Base-by-base conservation (phyloP, 2,888 invertebrate genomes). In the Xestia ashworthii region DNA sequence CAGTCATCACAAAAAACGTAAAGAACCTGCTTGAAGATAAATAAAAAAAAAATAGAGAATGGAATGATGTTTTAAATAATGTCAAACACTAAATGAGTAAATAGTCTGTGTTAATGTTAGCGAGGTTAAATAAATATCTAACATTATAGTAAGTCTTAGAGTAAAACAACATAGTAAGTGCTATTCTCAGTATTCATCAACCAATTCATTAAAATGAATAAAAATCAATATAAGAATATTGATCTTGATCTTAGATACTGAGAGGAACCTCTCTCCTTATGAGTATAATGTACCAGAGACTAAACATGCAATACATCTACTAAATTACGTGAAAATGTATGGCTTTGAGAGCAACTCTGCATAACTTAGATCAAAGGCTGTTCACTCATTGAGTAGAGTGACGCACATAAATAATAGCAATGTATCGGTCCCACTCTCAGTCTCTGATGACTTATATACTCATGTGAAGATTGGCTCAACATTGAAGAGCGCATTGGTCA, bases 21-120 rank as follows among this genome's bases (percentile, higher is more conserved):
- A 22, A 68, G 19, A 68, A 62, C 78, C 68, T n/a, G 68, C 11
- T 66, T n/a, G 3, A n/a, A 25, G 5, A 4, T 22, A 60, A 44
- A 62, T 38, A 65, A 77, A 78, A 41, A 72, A 76, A 74, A 32
- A 22, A 64, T 3, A 25, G 3, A 11, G 41, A 68, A 53, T 70
- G 69, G 70, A 70, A 53, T 38, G 38, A 22, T 78, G 71, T 41
- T 78, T 78, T 41, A 79, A 78, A 78, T 46, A 25, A 64, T 48
- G 53, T 79, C n/a, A 55, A 41, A 70, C 62, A 77, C 5, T n/a
- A 38, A n/a, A 68, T 74, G 25, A 19, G 6, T 58, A 65, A 65
- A 78, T 78, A 77, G 14, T 53, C 25, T 53, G 55, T 41, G n/a
- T 32, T 32, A 60, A 60, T 44, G n/a, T 46, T 16, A 76, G 38